Base-by-base conservation (phyloP, 23 tunicate species). In the Ascidia mentula region DNA sequence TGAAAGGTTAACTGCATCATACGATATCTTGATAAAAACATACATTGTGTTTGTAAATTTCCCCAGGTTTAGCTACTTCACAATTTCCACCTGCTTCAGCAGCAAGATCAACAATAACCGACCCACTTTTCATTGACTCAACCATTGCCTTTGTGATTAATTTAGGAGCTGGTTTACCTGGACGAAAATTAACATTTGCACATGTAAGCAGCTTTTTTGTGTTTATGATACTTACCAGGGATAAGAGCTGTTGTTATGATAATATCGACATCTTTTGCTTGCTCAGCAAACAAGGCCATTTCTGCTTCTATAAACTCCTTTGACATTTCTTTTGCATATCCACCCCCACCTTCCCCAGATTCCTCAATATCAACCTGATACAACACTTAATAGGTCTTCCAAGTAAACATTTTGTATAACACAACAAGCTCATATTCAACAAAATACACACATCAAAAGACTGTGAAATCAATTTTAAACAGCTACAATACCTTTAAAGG, bases 61-160 rank as follows among this genome's bases (percentile, higher is more conserved):
- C 86, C 34, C 97, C 97, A 32, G 97, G 97, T 70, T 37, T 76
- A 0, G 89, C 80, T 5, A 82, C 40, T 53, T 87, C 97, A 46
- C 97, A 92, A 74, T 95, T 95, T 28, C 99, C 99, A 37, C 99
- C 99, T 22, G 95, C 88, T 90, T 89, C 95, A 5, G 99, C 87
- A 31, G 99, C 99, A 33, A 95, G 91, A 77, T 95, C 99, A 0
- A 95, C 99, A 37, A 95, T 89, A 0, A 95, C 99, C 26, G 99
- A 95, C 31, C 99, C 99, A 6, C 86, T 87, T 71, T 95, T 95
- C 99, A 95, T 95, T 0, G 90, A 84, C 34, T 95, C 94, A 40
- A 95, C 95, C 99, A 95, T 95, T 26, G 77, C 95, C 59, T 80
- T 85, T 15, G 94, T 89, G 72, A 95, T 95, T 0, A 95, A 82